Base-by-base conservation (phyloP, 2,888 invertebrate species). In the Phrixothrix hirtus region DNA sequence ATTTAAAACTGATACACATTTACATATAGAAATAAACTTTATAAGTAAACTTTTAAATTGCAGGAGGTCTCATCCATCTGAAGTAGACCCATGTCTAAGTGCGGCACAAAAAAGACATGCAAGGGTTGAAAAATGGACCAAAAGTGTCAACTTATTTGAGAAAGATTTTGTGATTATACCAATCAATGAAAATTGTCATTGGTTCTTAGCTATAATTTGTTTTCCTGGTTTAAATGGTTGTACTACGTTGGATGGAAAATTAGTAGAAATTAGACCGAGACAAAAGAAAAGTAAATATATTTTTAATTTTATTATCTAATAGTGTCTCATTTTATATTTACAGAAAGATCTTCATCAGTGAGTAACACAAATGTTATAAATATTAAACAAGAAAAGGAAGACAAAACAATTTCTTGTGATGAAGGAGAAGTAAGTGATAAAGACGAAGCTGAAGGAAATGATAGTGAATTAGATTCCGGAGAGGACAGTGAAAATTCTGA, bases 151-250 rank as follows among this genome's bases (percentile, higher is more conserved):
- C 75, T 83, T 99, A 42, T 99, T 99, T 76, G 87, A 90, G 36
- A 98, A 97, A 80, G 97, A 98, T 75, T 98, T 88, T 74, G 85
- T 99, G 55, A 86, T 99, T 59, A 89, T 99, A 73, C 99, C 99
- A 59, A 95, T 99, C 45, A 97, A 98, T 79, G 96, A 98, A 78
- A 92, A 93, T 81, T 94, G 90, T 34, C 98, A 98, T 79, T 98
- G 98, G 98, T 97, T 94, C 77, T 82, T 99, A 63, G 96, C 95
- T 1, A 92, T 98, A 37, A 91, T 99, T 46, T 98, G 97, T 74
- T 97, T 88, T 74, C 96, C 98, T 32, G 88, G 88, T 42, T 77
- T 93, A 58, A 86, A 86, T 39, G 88, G 87, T 0, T 83, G 85
- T 42, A 79, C 84, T 39, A 86, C 86, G 60, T 83, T 82, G 73